Conservation (phyloP, 2,113 vertebrate species). For the Beaufortia kweichowensis region DNA sequence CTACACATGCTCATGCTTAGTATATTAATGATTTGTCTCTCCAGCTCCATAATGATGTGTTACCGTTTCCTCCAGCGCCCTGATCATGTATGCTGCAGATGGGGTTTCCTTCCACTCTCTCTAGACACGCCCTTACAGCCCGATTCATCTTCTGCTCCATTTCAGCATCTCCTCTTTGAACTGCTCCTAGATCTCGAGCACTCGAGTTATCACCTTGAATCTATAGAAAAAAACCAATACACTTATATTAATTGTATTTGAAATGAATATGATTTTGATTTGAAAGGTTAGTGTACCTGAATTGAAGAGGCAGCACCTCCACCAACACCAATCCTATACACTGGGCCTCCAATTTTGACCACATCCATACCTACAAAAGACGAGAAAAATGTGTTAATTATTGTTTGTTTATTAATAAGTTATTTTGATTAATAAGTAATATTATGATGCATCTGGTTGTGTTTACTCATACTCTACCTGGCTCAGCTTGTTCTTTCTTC, state of each 20-base stretch:
- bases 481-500: conserved; percentile 76
- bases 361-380: conserved; percentile 82
- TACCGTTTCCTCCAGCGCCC: conserved; percentile 90
- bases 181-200: conserved; percentile 83
- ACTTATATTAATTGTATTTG: background rate
- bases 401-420: no score
- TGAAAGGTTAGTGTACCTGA: no score
- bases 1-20: no score
- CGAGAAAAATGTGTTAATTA: background rate
- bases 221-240: conserved; percentile 50
- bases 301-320: conserved; percentile 91
- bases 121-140: conserved; percentile 85
- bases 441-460: background rate
- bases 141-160: conserved; percentile 97
- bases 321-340: conserved; percentile 90
- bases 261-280: background rate
- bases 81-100: conserved; percentile 92
- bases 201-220: conserved; percentile 88
- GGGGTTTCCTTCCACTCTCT: conserved; percentile 76
- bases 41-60: background rate
- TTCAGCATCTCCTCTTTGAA: conserved; percentile 90
- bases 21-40: no score
- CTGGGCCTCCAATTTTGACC: conserved; percentile 89
- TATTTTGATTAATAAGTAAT: no score
- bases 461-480: conserved; percentile 70